These are phyloP conservation scores for Platygyra sinensis DNA, from an alignment of 64 coral and sea anemone genomes.

Conservation along the genomic window DNA sequence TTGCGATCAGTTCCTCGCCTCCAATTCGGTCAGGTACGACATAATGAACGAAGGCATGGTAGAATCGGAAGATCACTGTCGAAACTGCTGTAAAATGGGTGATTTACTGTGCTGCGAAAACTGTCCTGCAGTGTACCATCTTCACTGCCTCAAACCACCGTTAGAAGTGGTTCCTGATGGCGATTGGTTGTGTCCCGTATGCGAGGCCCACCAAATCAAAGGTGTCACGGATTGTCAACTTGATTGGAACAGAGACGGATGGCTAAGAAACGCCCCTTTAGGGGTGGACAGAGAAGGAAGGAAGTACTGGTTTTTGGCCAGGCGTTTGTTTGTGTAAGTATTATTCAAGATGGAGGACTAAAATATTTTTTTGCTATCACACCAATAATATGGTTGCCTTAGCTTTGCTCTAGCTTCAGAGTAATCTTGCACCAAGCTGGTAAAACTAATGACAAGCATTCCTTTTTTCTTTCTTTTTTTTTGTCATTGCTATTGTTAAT, in stretches of 20 bases:
- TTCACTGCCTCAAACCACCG: constrained; percentile 97
- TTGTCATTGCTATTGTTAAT: too few relatives aligned
- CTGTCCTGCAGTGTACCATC: constrained; percentile 94
- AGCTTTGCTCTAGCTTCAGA: not conserved
- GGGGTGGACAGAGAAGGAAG: constrained; percentile 92
- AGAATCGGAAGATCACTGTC: constrained; percentile 97
- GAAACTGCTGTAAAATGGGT: constrained; percentile 98
- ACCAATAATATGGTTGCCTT: not conserved
- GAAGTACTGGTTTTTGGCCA: constrained; percentile 97
- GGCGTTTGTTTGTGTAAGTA: constrained; percentile 99
- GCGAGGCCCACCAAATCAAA: constrained; percentile 82
- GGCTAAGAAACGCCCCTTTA: constrained; percentile 89
- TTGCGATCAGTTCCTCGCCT: constrained; percentile 89
- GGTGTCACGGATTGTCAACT: constrained; percentile 91
- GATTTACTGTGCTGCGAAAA: constrained; percentile 97
- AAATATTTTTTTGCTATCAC: not conserved
- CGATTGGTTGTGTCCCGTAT: constrained; percentile 99
- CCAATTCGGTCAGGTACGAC: constrained; percentile 93
- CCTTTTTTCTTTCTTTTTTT: not conserved
- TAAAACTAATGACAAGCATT: not conserved
- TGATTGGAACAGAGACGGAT: constrained; percentile 83
- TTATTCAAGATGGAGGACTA: constrained; percentile 12
- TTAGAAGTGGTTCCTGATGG: constrained; percentile 97
- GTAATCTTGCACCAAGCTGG: not conserved
- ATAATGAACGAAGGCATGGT: constrained; percentile 97